Evolutionary conservation across 2,113 vertebrate species (phyloP).

Genomic region (Alces alces): DNA sequence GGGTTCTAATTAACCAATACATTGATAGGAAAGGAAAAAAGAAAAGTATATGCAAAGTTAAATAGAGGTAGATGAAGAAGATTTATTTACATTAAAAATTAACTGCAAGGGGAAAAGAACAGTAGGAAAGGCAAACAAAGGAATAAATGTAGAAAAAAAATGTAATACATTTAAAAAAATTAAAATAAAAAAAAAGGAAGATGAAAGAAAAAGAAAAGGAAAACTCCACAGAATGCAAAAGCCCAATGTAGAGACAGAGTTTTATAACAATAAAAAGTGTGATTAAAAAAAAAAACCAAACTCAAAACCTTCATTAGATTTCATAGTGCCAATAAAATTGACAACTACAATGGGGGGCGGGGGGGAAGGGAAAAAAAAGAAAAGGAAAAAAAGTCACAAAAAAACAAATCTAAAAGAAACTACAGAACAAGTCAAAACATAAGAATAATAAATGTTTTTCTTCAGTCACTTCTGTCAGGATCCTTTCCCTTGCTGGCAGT

Average conservation of each 20-base stretch:
- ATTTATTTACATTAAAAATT: too few species aligned
- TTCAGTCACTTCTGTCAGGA: neutral
- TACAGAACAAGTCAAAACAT: neutral
- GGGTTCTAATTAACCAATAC: too few species aligned
- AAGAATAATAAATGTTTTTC: neutral
- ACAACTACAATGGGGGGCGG: neutral
- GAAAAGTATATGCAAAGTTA: too few species aligned
- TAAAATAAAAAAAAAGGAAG: neutral
- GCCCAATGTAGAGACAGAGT: neutral
- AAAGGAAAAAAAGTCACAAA: neutral
- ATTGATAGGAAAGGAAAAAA: too few species aligned
- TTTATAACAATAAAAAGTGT: neutral
- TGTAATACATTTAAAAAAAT: neutral
- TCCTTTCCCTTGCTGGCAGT: neutral
- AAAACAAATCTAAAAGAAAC: neutral
- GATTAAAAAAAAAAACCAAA: neutral
- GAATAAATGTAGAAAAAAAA: too few species aligned
- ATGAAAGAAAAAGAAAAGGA: neutral
- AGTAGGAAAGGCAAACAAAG: too few species aligned
- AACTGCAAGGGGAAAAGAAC: too few species aligned
- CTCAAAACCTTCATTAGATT: neutral
- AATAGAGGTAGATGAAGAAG: too few species aligned
- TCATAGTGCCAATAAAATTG: neutral
- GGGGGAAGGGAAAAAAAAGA: neutral
- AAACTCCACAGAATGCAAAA: neutral